Conservation (phyloP, 2,888 invertebrate species). For the Dyspetes luteomarginatus region DNA sequence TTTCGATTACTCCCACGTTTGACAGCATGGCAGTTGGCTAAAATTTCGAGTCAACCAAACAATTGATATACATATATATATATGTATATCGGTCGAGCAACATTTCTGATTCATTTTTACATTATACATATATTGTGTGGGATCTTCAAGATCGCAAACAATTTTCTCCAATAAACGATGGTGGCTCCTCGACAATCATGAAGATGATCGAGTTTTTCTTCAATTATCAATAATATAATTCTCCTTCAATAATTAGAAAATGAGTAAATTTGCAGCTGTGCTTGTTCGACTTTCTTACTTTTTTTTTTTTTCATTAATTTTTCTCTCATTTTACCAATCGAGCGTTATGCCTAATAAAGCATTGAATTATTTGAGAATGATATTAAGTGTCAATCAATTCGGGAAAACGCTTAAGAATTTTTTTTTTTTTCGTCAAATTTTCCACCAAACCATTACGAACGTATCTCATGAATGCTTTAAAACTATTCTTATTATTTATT, state of each 20-base stretch:
- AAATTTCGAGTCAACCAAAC: conserved; percentile 13
- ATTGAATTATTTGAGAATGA: conserved; percentile 24
- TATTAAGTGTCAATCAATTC: conserved; percentile 20
- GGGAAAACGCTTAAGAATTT: conserved; percentile 35
- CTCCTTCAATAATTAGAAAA: background rate
- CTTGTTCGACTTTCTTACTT: background rate
- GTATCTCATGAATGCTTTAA: conserved; percentile 28
- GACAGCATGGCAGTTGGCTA: conserved; percentile 28
- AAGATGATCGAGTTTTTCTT: background rate
- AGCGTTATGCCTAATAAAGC: conserved; percentile 5
- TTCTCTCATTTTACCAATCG: background rate
- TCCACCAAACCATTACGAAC: background rate
- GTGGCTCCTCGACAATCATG: background rate
- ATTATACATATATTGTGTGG: conserved; percentile 2
- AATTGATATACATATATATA: conserved; percentile 9
- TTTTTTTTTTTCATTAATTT: background rate
- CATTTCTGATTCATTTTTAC: conserved; percentile 13
- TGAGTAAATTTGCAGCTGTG: background rate
- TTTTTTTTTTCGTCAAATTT: background rate
- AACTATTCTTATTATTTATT: conserved; percentile 27
- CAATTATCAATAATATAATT: background rate
- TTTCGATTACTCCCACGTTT: conserved; percentile 32
- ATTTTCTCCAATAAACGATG: background rate
- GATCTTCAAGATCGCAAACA: conserved; percentile 5
- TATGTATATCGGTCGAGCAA: conserved; percentile 24